phyloP scores from a whole-genome alignment of 2,888 invertebrate species.

The Acleris cristana region DNA sequence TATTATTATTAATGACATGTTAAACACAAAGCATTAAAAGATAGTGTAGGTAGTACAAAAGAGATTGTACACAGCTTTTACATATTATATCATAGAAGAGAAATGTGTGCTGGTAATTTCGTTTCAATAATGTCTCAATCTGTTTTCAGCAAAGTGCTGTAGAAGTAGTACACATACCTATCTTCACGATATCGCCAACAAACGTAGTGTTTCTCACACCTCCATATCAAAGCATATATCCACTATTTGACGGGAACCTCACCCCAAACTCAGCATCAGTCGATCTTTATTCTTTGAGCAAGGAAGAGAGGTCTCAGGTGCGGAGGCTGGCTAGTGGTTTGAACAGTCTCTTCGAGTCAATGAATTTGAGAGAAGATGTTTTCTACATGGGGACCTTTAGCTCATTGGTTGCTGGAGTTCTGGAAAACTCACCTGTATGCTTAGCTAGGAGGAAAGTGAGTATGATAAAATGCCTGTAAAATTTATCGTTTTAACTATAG shows the following conservation, averaged over 20 bases:
- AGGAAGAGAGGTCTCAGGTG: slow-evolving; percentile 68
- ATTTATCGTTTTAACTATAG: too few relatives aligned
- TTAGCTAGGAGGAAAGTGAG: slow-evolving; percentile 81
- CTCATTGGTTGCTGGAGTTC: slow-evolving; percentile 83
- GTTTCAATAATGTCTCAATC: background rate
- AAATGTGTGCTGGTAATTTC: background rate
- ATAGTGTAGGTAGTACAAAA: too few relatives aligned
- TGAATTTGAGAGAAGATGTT: slow-evolving; percentile 86
- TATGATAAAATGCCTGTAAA: background rate
- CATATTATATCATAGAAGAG: background rate
- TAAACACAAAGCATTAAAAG: too few relatives aligned
- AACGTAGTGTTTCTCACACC: slow-evolving; percentile 86
- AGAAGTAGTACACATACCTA: slow-evolving; percentile 85
- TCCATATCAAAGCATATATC: slow-evolving; percentile 83
- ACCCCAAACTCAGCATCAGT: slow-evolving; percentile 59
- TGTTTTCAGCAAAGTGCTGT: slow-evolving; percentile 82
- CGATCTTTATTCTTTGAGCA: slow-evolving; percentile 67
- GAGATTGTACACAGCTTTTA: too few relatives aligned
- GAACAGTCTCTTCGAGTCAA: slow-evolving; percentile 81
- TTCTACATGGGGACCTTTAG: slow-evolving; percentile 86
- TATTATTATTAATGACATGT: too few relatives aligned
- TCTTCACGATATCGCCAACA: slow-evolving; percentile 83
- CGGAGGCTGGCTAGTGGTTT: slow-evolving; percentile 77
- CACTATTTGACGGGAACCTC: slow-evolving; percentile 71
- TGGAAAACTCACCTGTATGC: slow-evolving; percentile 83